A percentile compares a stretch with the other conserved stretches of the same genome.
These are phyloP conservation scores for Stigmatopora nigra DNA, from an alignment of 2,113 vertebrate species.

Conservation along the genomic window DNA sequence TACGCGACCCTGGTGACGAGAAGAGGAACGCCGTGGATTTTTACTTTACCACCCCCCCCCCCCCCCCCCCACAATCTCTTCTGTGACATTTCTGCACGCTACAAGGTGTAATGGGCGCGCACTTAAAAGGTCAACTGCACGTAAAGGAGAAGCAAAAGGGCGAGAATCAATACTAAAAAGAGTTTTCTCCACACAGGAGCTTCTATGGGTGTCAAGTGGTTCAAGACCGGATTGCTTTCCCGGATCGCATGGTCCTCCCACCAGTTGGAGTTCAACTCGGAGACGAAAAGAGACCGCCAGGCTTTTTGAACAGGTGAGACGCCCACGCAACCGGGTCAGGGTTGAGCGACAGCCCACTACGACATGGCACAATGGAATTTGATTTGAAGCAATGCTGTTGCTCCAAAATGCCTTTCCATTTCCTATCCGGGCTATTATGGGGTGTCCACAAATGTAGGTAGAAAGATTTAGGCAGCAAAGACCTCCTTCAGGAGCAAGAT, in stretches of 20 bases:
- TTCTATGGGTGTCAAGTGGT: slow-evolving; percentile 83
- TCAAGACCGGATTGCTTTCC: slow-evolving; percentile 46
- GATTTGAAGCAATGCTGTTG: not conserved
- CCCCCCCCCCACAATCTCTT: too few relatives aligned
- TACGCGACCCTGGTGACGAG: not conserved
- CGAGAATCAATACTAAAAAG: not conserved
- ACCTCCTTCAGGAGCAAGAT: slow-evolving; percentile 6
- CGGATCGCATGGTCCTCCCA: too few relatives aligned
- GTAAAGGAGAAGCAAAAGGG: too few relatives aligned
- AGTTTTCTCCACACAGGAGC: slow-evolving; percentile 37
- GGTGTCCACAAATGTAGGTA: not conserved
- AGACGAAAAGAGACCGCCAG: too few relatives aligned
- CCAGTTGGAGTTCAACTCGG: slow-evolving; percentile 77
- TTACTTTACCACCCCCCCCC: not conserved
- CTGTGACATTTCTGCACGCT: too few relatives aligned
- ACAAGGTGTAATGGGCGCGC: too few relatives aligned
- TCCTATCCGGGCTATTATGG: not conserved
- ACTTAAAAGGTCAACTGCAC: too few relatives aligned
- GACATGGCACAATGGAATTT: too few relatives aligned
- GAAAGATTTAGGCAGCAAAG: not conserved
- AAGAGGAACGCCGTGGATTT: not conserved
- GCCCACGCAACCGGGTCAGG: too few relatives aligned
- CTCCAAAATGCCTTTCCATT: not conserved
- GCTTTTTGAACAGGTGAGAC: too few relatives aligned
- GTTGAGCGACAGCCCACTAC: too few relatives aligned